These are phyloP conservation scores for Pentamera pediparva DNA, from an alignment of 53 echinoderm and acorn worm genomes.

Conservation along the genomic window DNA sequence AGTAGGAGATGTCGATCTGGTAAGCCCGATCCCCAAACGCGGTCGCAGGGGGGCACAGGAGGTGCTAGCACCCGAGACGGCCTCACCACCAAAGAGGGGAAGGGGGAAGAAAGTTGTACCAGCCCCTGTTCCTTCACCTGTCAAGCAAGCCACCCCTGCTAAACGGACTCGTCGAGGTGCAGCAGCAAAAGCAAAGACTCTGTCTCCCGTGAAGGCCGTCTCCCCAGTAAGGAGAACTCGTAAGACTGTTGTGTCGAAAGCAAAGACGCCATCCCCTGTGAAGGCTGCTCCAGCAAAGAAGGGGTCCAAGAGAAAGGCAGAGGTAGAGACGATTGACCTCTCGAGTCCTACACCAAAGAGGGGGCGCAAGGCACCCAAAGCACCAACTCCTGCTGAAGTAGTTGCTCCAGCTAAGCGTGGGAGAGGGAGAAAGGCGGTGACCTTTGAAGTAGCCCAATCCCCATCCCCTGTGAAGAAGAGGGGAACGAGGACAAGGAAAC, in stretches of 20 bases:
- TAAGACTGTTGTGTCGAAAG: neutral
- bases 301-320: constrained; percentile 5
- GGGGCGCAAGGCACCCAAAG: neutral
- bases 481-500: constrained; percentile 40
- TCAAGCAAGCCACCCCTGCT: constrained; percentile 6
- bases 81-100: constrained; percentile 11
- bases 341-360: neutral
- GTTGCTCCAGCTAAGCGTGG: neutral
- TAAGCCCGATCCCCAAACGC: neutral
- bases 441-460: constrained; percentile 4
- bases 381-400: neutral
- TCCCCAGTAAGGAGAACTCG: constrained; percentile 16
- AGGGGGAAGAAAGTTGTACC: no score
- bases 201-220: constrained; percentile 17
- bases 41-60: neutral
- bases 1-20: neutral
- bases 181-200: constrained; percentile 26
- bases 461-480: constrained; percentile 40
- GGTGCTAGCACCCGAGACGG: neutral
- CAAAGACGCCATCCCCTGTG: neutral
- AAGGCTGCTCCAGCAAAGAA: constrained; percentile 24
- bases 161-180: no score
- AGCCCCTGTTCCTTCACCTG: constrained; percentile 9
- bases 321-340: constrained; percentile 1
- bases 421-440: neutral